Evolutionary conservation across 1,140 invertebrate genomes (phyloP).

Genomic region (Chrysopa pallens): DNA sequence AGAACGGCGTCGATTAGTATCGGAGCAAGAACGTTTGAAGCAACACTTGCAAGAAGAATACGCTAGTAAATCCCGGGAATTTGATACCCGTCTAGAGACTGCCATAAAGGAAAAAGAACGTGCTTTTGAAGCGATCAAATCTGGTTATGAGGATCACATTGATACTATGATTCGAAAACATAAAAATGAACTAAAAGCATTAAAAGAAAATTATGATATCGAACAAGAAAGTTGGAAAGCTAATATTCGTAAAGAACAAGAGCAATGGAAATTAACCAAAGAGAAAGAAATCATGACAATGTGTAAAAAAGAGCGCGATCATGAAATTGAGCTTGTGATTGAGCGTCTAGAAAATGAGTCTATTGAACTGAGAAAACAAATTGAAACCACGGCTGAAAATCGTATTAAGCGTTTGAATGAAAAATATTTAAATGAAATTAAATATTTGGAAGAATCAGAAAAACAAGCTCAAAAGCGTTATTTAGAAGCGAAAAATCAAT

Average conservation of each 20-base stretch:
- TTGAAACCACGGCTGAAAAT: constrained; percentile 34
- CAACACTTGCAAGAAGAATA: constrained; percentile 13
- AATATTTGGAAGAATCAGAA: constrained; percentile 38
- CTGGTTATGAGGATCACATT: constrained; percentile 27
- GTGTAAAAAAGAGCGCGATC: constrained; percentile 38
- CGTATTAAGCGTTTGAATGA: constrained; percentile 49
- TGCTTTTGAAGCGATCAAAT: constrained; percentile 22
- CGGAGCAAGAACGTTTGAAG: constrained; percentile 22
- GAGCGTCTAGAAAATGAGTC: constrained; percentile 39
- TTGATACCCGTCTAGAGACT: constrained; percentile 22
- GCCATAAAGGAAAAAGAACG: constrained; percentile 21
- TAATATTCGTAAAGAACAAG: constrained; percentile 35
- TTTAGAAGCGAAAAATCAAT: constrained; percentile 34
- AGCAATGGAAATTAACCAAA: constrained; percentile 28
- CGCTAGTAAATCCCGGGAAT: constrained; percentile 22
- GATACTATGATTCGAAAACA: constrained; percentile 23
- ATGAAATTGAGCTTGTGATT: constrained; percentile 44
- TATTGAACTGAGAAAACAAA: constrained; percentile 22
- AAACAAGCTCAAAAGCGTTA: constrained; percentile 31
- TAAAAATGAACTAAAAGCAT: constrained; percentile 30
- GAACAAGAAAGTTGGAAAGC: constrained; percentile 35
- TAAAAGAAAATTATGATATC: constrained; percentile 30
- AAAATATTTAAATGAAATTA: constrained; percentile 50
- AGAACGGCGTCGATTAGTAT: constrained; percentile 26
- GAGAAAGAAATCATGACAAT: constrained; percentile 37